These are phyloP conservation scores for Triplophysa rosa DNA, from an alignment of 2,113 vertebrate genomes.

Conservation along the genomic window DNA sequence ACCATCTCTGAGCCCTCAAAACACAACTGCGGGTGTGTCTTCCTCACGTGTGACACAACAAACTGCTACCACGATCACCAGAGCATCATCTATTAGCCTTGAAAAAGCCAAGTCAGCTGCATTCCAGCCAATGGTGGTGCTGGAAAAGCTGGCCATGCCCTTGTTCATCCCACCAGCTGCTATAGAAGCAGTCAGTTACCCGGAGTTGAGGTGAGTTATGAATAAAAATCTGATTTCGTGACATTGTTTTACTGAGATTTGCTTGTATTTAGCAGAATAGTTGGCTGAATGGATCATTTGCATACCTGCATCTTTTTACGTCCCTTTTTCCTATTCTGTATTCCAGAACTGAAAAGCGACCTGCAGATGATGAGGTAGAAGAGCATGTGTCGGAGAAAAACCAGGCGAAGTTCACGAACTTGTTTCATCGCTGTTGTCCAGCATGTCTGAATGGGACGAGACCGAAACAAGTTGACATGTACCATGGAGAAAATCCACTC, in stretches of 20 bases:
- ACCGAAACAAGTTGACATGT: constrained; percentile 62
- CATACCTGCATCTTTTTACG: no score
- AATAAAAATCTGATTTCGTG: neutral
- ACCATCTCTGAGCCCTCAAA: neutral
- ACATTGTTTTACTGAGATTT: neutral
- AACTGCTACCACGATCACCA: neutral
- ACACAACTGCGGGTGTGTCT: neutral
- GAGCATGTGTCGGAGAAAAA: constrained; percentile 63
- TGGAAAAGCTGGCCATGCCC: constrained; percentile 17
- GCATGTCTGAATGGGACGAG: constrained; percentile 74
- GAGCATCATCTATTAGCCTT: neutral
- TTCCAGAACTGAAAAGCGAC: constrained; percentile 36
- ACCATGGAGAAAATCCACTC: constrained; percentile 81
- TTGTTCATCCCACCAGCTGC: neutral
- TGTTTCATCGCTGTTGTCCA: constrained; percentile 71
- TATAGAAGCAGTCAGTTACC: neutral
- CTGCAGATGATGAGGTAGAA: constrained; percentile 17
- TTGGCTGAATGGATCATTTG: no score
- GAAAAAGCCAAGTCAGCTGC: neutral
- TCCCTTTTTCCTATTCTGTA: neutral
- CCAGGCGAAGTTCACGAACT: constrained; percentile 72
- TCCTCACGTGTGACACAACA: neutral
- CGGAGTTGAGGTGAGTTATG: constrained; percentile 25
- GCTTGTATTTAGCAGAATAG: no score
- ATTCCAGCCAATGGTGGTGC: constrained; percentile 29